phyloP scores from a whole-genome alignment of 30 jellyfish, hydroid and myxozoan species.

The Catostylus mosaicus region DNA sequence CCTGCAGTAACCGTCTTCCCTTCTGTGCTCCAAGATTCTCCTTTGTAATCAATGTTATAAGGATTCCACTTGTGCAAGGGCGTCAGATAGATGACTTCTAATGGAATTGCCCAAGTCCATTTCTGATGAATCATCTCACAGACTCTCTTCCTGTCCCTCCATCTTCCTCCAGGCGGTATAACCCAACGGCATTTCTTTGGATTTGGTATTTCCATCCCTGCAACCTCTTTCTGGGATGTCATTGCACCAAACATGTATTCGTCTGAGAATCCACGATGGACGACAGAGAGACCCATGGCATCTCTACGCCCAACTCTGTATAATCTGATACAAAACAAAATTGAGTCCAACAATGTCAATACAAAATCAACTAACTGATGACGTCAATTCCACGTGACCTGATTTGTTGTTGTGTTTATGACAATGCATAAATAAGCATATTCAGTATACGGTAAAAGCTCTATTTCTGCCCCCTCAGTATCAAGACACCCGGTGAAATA shows the following conservation, averaged over 20 bases:
- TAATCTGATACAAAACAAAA: no score
- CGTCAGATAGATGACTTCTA: constrained; percentile 88
- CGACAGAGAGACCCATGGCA: constrained; percentile 86
- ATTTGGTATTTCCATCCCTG: constrained; percentile 77
- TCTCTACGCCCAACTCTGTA: constrained; percentile 68
- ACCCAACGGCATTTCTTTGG: constrained; percentile 61
- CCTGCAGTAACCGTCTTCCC: constrained; percentile 56
- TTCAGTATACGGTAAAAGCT: no score
- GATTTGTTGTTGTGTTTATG: no score
- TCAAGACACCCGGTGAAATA: no score
- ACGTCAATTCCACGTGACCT: no score
- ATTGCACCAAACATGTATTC: constrained; percentile 84
- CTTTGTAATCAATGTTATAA: constrained; percentile 73
- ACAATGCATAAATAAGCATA: no score
- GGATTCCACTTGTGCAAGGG: constrained; percentile 97
- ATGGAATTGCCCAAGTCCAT: constrained; percentile 97
- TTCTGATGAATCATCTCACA: constrained; percentile 73
- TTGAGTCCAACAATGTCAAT: no score
- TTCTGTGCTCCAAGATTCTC: constrained; percentile 44
- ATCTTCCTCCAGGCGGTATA: constrained; percentile 26
- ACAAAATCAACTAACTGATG: no score
- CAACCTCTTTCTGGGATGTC: constrained; percentile 84
- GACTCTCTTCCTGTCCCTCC: constrained; percentile 41
- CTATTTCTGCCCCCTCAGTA: no score
- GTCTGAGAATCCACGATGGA: constrained; percentile 84